Evolutionary conservation across 1,140 invertebrate species (phyloP).

Genomic region (Microplitis mediator): DNA sequence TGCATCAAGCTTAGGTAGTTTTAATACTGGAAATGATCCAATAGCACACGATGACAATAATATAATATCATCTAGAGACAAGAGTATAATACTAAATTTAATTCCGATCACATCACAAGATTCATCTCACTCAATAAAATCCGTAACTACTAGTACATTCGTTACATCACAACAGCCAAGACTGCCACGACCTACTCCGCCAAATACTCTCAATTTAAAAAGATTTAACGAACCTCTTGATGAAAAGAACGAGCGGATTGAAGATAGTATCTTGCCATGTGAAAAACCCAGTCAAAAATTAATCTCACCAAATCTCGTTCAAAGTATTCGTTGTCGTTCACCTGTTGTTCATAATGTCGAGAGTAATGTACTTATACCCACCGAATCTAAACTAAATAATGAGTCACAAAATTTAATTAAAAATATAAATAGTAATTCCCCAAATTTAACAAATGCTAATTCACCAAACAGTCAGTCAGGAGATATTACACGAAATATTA

Average conservation of each 20-base stretch:
- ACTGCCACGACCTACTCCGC: constrained; percentile 78
- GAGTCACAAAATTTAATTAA: constrained; percentile 49
- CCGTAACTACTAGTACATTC: constrained; percentile 49
- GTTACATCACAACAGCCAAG: constrained; percentile 52
- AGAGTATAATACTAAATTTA: constrained; percentile 78
- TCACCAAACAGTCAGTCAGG: constrained; percentile 44
- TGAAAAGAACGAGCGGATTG: constrained; percentile 43
- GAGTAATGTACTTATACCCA: constrained; percentile 64
- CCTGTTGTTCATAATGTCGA: constrained; percentile 61
- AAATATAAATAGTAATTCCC: constrained; percentile 47
- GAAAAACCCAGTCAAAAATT: constrained; percentile 55
- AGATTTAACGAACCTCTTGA: constrained; percentile 59
- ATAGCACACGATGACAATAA: constrained; percentile 48
- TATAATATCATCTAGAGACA: constrained; percentile 54
- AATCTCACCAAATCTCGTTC: constrained; percentile 58
- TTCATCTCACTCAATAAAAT: constrained; percentile 31
- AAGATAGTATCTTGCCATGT: constrained; percentile 46
- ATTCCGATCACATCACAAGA: constrained; percentile 68
- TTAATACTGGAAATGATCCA: constrained; percentile 57
- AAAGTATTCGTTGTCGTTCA: constrained; percentile 55
- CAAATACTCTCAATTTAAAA: constrained; percentile 78
- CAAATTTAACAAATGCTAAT: constrained; percentile 43
- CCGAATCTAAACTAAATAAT: constrained; percentile 43
- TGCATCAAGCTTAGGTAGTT: constrained; percentile 58
- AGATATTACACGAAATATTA: constrained; percentile 34